Conservation (phyloP, 2,888 invertebrate species). For the Ochlodes sylvanus region DNA sequence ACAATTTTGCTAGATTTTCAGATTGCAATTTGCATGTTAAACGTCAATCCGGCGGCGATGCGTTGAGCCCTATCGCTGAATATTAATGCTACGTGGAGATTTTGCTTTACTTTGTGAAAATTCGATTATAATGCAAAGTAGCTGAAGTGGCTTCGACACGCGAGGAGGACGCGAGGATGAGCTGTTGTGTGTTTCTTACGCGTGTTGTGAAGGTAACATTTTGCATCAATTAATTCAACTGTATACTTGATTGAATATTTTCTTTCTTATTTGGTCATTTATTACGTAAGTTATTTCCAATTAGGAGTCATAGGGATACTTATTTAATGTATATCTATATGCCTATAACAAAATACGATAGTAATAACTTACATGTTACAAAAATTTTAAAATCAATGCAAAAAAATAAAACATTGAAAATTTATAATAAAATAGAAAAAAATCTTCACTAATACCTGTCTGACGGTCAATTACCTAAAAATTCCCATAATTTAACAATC, state of each 20-base stretch:
- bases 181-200: background rate
- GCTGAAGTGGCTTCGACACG: slow-evolving; percentile 50
- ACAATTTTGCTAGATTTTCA: slow-evolving; percentile 82
- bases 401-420: no score
- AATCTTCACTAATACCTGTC: no score
- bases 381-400: no score
- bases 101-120: slow-evolving; percentile 83
- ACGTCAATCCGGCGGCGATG: slow-evolving; percentile 80
- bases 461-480: no score
- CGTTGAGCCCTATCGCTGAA: slow-evolving; percentile 82
- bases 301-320: no score
- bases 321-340: no score
- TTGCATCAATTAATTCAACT: background rate
- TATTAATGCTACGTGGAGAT: slow-evolving; percentile 81
- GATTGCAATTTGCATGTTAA: slow-evolving; percentile 85
- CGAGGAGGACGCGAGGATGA: background rate
- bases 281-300: no score
- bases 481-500: no score
- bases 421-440: no score
- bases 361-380: no score
- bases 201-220: background rate
- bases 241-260: background rate
- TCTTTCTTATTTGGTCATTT: no score
- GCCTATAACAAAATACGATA: no score
- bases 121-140: slow-evolving; percentile 84